These are phyloP conservation scores for Pycnonotus jocosus DNA, from an alignment of 2,113 vertebrate genomes.

Conservation along the genomic window DNA sequence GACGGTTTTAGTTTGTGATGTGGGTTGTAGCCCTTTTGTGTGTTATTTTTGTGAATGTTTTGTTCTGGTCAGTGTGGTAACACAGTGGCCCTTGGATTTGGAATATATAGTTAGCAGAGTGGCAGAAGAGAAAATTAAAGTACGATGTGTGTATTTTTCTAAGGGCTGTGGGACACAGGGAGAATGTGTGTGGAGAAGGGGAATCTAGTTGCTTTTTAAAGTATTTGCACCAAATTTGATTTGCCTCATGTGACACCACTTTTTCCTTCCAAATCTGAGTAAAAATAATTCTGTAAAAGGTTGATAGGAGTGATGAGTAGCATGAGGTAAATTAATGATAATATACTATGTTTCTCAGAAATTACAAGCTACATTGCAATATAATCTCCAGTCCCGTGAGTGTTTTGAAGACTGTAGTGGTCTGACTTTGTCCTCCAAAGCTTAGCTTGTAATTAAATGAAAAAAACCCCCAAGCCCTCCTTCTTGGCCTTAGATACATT, in stretches of 20 bases:
- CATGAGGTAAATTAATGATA: background rate
- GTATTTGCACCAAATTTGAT: background rate
- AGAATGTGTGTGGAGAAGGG: background rate
- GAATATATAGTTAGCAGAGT: slow-evolving; percentile 4
- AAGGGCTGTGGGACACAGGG: background rate
- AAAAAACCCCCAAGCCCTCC: background rate
- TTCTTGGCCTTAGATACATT: background rate
- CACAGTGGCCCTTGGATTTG: background rate
- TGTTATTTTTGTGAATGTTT: slow-evolving; percentile 33
- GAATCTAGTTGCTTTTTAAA: background rate
- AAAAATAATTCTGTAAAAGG: background rate
- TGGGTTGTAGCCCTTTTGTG: slow-evolving; percentile 14
- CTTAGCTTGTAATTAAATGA: slow-evolving; percentile 15
- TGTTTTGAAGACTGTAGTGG: background rate
- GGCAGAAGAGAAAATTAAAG: background rate
- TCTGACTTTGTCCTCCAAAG: background rate
- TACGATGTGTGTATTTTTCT: background rate
- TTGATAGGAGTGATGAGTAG: background rate
- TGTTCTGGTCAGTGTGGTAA: slow-evolving; percentile 41
- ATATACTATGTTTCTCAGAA: background rate
- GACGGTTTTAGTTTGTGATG: slow-evolving; percentile 33
- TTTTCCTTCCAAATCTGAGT: background rate
- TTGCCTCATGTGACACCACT: background rate
- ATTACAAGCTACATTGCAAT: background rate
- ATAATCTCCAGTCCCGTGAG: background rate